Evolutionary conservation across 2,888 invertebrate genomes (phyloP).

Genomic region (Ashinkailepas kermadecensis): DNA sequence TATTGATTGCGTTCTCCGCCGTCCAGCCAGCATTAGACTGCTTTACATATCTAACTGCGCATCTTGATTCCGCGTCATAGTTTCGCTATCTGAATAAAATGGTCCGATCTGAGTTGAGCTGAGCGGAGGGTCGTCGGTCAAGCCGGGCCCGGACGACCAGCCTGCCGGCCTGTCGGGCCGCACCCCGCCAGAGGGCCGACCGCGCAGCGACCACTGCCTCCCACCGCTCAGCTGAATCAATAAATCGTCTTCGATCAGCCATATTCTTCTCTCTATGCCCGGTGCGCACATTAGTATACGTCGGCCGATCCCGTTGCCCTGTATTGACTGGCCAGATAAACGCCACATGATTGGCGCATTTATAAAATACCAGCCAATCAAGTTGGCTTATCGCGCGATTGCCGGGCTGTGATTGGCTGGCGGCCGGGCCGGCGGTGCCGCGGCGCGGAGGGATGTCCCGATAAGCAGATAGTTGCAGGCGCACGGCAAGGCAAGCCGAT

Average conservation of each 20-base stretch:
- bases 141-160: neutral
- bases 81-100: slow-evolving; percentile 14
- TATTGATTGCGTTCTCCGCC: neutral
- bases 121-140: neutral
- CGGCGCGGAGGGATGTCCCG: neutral
- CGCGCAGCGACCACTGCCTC: neutral
- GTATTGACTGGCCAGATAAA: slow-evolving; percentile 21
- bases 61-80: slow-evolving; percentile 19
- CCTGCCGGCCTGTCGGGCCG: neutral
- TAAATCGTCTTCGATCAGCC: neutral
- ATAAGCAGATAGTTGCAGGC: slow-evolving; percentile 15
- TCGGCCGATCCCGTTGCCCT: neutral
- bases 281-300: neutral
- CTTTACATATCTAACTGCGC: slow-evolving; percentile 15
- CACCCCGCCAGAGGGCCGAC: neutral
- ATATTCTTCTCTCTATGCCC: neutral
- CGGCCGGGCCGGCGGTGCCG: slow-evolving; percentile 1
- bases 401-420: slow-evolving; percentile 16
- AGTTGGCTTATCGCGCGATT: slow-evolving; percentile 22
- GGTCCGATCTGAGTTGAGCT: neutral
- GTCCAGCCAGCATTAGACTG: neutral
- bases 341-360: slow-evolving; percentile 21
- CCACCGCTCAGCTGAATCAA: neutral
- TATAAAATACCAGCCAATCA: slow-evolving; percentile 23
- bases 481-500: neutral